Evolutionary conservation across 2,113 vertebrate genomes (phyloP), one percentile per base, ranked within the genome.

Genomic region (Rhinopithecus roxellana): DNA sequence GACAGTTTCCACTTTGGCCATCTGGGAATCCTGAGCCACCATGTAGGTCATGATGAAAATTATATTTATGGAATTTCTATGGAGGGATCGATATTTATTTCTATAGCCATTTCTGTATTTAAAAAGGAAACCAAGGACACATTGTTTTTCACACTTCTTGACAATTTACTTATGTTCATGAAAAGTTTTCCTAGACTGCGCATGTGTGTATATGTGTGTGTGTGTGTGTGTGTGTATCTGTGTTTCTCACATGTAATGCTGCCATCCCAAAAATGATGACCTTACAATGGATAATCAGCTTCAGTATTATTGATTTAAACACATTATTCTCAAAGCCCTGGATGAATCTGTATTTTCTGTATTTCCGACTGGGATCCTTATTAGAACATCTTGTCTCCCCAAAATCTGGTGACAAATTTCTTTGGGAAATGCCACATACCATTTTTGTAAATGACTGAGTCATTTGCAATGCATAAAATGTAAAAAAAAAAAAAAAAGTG

Each of bases 341-440:
- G 55, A 77, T 45, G 35, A 69, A 94, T 81, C 40, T 84, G 5
- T 88, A 20, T 57, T 86, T 95, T 64, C 20, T 64, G 5, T 30
- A 32, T 64, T 64, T 64, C 61, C 1, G 61, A 40, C 11, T 38
- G 81, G 11, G 89, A 70, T 89, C 40, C 32, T 30, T 57, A 87
- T 72, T 59, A 67, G 67, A 90, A 55, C 45, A 67, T 43, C n/a
- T 81, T 13, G 2, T 87, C 18, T 64, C 20, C 32, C 27, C 78
- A 94, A 80, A 95, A 48, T 85, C 67, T 72, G 74, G 74, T 86
- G 80, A 93, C 52, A 48, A 89, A 61, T 92, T 64, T 57, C 83
- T 72, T 91, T 55, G 25, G 13, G 50, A 96, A 89, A 95, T 92
- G 32, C n/a, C 43, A 86, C 7, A 16, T 81, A 32, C 6, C 12